Conservation (phyloP, 2,797 vertebrate species). For the Hoplostethus mediterraneus region DNA sequence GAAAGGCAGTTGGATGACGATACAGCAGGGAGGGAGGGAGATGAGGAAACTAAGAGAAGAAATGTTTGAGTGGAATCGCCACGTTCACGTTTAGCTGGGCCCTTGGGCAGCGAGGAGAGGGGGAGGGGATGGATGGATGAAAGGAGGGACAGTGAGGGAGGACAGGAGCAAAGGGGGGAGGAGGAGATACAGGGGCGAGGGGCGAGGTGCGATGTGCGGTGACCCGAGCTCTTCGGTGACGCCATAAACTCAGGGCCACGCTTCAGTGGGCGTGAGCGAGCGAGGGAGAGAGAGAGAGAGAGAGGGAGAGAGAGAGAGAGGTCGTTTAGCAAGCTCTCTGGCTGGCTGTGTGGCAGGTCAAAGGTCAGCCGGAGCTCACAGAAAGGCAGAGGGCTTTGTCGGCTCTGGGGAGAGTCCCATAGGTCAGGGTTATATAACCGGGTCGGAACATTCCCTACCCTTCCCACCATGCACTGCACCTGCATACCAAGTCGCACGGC, state of each 20-base stretch:
- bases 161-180: slow-evolving; percentile 6
- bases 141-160: slow-evolving; percentile 21
- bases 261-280: slow-evolving; percentile 43
- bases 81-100: slow-evolving; percentile 28
- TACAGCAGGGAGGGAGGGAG: slow-evolving; percentile 33
- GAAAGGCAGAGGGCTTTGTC: slow-evolving; percentile 13
- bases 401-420: slow-evolving; percentile 1
- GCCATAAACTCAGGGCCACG: slow-evolving; percentile 51
- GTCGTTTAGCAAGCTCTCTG: too few species aligned
- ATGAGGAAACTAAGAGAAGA: slow-evolving; percentile 8
- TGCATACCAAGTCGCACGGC: background rate
- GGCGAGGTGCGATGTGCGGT: slow-evolving; percentile 71
- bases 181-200: slow-evolving; percentile 52
- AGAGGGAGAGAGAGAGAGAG: background rate
- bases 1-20: slow-evolving; percentile 3
- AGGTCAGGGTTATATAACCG: slow-evolving; percentile 44
- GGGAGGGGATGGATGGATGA: slow-evolving; percentile 32
- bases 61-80: slow-evolving; percentile 45
- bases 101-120: slow-evolving; percentile 16
- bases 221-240: slow-evolving; percentile 66
- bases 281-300: background rate
- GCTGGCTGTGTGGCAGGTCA: slow-evolving; percentile 15
- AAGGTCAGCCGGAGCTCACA: slow-evolving; percentile 48
- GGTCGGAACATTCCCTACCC: background rate
- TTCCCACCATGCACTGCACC: background rate